Evolutionary conservation across 2,888 invertebrate genomes (phyloP).

Genomic region (Prenolepis imparis): DNA sequence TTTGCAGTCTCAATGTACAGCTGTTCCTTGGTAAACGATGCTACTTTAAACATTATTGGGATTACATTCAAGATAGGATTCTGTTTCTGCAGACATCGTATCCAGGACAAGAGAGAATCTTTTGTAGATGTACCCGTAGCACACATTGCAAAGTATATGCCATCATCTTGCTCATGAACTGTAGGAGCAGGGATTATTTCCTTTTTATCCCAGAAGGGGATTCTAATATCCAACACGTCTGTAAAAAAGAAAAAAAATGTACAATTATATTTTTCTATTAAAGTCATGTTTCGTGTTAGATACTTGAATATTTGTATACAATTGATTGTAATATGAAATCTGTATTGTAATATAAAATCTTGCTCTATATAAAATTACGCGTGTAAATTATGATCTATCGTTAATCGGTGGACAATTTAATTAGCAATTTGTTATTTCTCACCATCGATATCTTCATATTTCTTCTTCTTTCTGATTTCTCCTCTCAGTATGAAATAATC

Average conservation of each 20-base stretch:
- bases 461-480: slow-evolving; percentile 83
- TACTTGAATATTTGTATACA: neutral
- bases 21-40: slow-evolving; percentile 15
- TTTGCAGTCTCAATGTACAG: neutral
- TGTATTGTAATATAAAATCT: neutral
- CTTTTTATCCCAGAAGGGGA: slow-evolving; percentile 87
- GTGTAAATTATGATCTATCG: neutral
- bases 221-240: slow-evolving; percentile 91
- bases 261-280: neutral
- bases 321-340: neutral
- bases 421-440: slow-evolving; percentile 54
- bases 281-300: neutral
- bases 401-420: neutral
- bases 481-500: slow-evolving; percentile 94
- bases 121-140: slow-evolving; percentile 96
- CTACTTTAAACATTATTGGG: slow-evolving; percentile 94
- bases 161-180: slow-evolving; percentile 97
- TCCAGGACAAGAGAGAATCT: slow-evolving; percentile 97
- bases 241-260: slow-evolving; percentile 77
- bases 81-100: slow-evolving; percentile 92
- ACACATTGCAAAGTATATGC: slow-evolving; percentile 94
- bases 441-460: slow-evolving; percentile 89
- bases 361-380: neutral
- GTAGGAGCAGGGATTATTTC: slow-evolving; percentile 88
- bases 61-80: slow-evolving; percentile 92